Base-by-base conservation (phyloP, 2,113 vertebrate species). In the Cavia aperea region DNA sequence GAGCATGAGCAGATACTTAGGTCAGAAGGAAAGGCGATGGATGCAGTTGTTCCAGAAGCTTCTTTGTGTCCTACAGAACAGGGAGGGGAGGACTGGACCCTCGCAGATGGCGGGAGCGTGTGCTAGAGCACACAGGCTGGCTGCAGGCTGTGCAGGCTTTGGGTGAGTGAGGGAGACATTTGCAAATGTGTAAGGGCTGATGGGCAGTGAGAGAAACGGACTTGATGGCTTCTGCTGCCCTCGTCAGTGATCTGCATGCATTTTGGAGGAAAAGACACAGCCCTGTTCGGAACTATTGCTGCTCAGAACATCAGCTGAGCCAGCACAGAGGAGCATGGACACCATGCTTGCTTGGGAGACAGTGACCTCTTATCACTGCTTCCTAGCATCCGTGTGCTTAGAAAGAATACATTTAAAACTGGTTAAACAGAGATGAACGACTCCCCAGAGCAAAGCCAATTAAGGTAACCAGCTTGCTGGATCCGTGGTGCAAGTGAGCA, bases 391-490 rank as follows among this genome's bases (percentile, higher is more conserved):
- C 43, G 56, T 15, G 21, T 84, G 75, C 68, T 68, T 91, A 79
- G 79, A 73, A 84, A 90, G 24, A 91, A 62, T 31, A 86, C 4
- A 68, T 78, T 81, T 77, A 43, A 91, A 60, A 79, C 1, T 60
- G 16, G 56, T 84, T 77, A 88, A 70, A 56, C 26, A 15, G 51
- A 62, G 13, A 89, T 26, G 77, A 73, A 85, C 75, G 46, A 87
- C 29, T 66, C 77, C 29, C 63, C 8, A 66, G 51, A 84, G 19
- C 19, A 75, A 93, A 95, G 21, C 4, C 19, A 62, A 13, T 65
- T 79, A 88, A 83, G 43, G 39, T 88, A 75, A 91, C 49, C 15
- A 39, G 8, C 18, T 89, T 60, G 2, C 14, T 90, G 63, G 83
- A 33, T 62, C 23, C n/a, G 1, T 58, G 6, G 43, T 46, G 19